Conservation (phyloP, 2,888 invertebrate genomes). For the Acronicta psi region DNA sequence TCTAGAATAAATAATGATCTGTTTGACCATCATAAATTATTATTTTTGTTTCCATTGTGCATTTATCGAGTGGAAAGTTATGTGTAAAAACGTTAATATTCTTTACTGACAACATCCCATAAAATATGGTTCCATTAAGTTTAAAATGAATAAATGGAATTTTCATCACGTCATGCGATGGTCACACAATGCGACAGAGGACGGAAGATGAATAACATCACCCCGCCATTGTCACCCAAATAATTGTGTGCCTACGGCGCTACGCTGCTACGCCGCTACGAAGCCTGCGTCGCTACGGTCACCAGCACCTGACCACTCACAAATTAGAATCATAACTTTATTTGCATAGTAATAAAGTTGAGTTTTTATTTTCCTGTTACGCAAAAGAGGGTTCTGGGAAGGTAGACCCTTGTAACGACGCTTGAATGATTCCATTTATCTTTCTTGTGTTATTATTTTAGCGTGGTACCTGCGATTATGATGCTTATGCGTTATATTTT, state of each 20-base stretch:
- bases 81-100: background rate
- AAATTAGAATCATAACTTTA: slow-evolving; percentile 54
- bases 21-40: too few species aligned
- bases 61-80: too few species aligned
- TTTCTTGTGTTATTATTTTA: slow-evolving; percentile 66
- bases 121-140: slow-evolving; percentile 17
- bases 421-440: slow-evolving; percentile 69
- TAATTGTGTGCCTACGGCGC: slow-evolving; percentile 57
- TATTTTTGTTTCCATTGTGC: too few species aligned
- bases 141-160: slow-evolving; percentile 36
- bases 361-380: slow-evolving; percentile 28
- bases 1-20: too few species aligned
- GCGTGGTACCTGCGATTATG: slow-evolving; percentile 48
- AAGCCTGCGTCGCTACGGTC: slow-evolving; percentile 32
- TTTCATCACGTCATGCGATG: slow-evolving; percentile 44
- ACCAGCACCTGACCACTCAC: slow-evolving; percentile 50
- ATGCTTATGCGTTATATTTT: slow-evolving; percentile 38
- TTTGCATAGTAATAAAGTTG: slow-evolving; percentile 34
- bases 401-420: slow-evolving; percentile 63
- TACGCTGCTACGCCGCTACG: slow-evolving; percentile 29
- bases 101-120: slow-evolving; percentile 6
- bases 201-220: slow-evolving; percentile 56
- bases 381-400: slow-evolving; percentile 44
- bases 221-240: slow-evolving; percentile 54
- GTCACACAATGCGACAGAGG: slow-evolving; percentile 40